These are phyloP conservation scores for Cremastinae sp. DNA, from an alignment of 2,888 invertebrate species.

Conservation along the genomic window DNA sequence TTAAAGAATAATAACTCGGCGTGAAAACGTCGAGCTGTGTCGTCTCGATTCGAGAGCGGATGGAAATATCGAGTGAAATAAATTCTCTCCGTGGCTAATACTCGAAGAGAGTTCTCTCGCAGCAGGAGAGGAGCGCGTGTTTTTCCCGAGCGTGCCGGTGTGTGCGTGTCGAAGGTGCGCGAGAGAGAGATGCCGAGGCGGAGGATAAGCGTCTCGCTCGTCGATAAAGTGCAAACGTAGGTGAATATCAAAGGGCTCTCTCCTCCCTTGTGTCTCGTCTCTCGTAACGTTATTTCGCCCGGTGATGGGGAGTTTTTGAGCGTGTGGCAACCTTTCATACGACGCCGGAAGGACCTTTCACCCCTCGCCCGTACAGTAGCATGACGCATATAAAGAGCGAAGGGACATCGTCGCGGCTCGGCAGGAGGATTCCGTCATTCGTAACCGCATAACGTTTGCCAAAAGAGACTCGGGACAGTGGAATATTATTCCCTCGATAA, in stretches of 20 bases:
- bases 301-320: constrained; percentile 17
- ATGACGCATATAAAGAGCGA: constrained; percentile 1
- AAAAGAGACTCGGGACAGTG: too few species aligned
- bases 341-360: too few species aligned
- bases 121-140: constrained; percentile 34
- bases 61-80: neutral
- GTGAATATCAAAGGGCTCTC: constrained; percentile 47
- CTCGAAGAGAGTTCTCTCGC: neutral
- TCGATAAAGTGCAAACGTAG: constrained; percentile 56
- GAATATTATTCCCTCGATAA: too few species aligned
- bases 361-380: neutral
- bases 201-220: constrained; percentile 22
- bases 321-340: neutral
- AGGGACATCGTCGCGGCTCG: neutral
- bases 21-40: too few species aligned
- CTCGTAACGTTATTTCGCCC: constrained; percentile 22
- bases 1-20: too few species aligned
- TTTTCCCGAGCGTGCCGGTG: constrained; percentile 1
- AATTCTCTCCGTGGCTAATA: neutral
- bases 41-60: too few species aligned
- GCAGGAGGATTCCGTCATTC: too few species aligned
- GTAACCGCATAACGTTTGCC: too few species aligned
- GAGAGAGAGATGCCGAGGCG: neutral
- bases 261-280: neutral
- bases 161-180: neutral